A percentile compares a stretch with the other conserved stretches of the same genome.
phyloP scores from a whole-genome alignment of 2,797 vertebrate genomes.

The Etheostoma perlongum region DNA sequence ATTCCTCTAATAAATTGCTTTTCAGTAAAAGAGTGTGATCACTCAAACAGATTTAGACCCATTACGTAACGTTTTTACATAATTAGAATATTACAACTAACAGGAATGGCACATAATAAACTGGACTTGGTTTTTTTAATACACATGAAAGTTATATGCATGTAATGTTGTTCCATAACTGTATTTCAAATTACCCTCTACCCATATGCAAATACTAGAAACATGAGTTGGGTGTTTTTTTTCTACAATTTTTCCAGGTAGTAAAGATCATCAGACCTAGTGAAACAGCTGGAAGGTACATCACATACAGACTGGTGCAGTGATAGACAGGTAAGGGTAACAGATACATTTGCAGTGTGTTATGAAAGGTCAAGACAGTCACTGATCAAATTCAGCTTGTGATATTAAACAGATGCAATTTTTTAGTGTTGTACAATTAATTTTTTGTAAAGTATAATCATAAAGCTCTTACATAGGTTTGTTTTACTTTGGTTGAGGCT shows the following conservation, averaged over 20 bases:
- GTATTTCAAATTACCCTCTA: background rate
- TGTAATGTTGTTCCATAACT: background rate
- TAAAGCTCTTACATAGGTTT: background rate
- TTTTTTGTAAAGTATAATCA: background rate
- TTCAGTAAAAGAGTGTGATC: background rate
- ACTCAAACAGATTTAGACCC: background rate
- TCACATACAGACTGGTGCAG: constrained; percentile 98
- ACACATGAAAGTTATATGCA: background rate
- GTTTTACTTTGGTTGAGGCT: background rate
- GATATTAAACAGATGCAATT: background rate
- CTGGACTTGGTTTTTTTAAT: background rate
- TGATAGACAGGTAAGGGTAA: constrained; percentile 64
- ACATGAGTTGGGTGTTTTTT: background rate
- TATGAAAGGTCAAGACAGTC: background rate
- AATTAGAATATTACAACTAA: background rate
- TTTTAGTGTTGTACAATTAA: background rate
- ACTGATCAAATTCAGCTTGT: background rate
- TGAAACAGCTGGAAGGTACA: constrained; percentile 95
- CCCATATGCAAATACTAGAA: background rate
- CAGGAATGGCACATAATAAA: background rate
- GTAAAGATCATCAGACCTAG: constrained; percentile 98
- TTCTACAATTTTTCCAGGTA: constrained; percentile 82
- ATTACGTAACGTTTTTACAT: background rate
- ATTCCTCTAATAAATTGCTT: background rate
- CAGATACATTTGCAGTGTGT: background rate